Base-by-base conservation (phyloP, 2,797 vertebrate species). In the Pseudochaenichthys georgianus region DNA sequence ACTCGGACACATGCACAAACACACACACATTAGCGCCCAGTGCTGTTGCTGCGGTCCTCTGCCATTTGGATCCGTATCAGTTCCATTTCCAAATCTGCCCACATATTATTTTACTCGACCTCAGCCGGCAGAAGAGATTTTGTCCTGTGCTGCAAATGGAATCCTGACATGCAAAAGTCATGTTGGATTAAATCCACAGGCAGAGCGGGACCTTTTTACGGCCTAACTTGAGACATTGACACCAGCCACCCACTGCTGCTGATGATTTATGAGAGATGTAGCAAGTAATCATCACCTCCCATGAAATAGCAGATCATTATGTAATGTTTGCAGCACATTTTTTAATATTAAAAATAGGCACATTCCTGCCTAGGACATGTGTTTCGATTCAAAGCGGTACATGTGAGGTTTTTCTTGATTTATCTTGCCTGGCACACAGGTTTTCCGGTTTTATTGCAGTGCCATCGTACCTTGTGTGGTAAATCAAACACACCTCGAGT, bases 101-200 rank as follows among this genome's bases (percentile, higher is more conserved):
- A 46, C 84, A 61, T 91, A 93, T 93, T 91, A 92, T 91, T 94
- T 94, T 91, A 92, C 93, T 73, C 64, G 66, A 87, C 86, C 87
- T 88, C 86, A 86, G 79, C 70, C 21, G 16, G 71, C 80, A 75
- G 76, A 78, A 46, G 64, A 84, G 70, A 69, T 85, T 84, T 70
- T 0, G 46, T 77, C 81, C 71, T 0, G 13, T 61, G 73, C n/a
- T 84, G 84, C 70, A 84, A 92, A 93, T 88, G 84, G 85, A 85
- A 83, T 66, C 84, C 63, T 87, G 88, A 86, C 91, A 89, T 87
- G 86, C 86, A 73, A 87, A 89, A 87, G 84, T 86, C 80, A 78
- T 73, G 81, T 83, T 64, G 83, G 75, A 86, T 85, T 85, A 86
- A 73, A 87, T 88, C 83, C 75, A 64, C 64, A 11, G 76, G 52